Conservation (phyloP, 2,888 invertebrate species). For the Amitus sp. region DNA sequence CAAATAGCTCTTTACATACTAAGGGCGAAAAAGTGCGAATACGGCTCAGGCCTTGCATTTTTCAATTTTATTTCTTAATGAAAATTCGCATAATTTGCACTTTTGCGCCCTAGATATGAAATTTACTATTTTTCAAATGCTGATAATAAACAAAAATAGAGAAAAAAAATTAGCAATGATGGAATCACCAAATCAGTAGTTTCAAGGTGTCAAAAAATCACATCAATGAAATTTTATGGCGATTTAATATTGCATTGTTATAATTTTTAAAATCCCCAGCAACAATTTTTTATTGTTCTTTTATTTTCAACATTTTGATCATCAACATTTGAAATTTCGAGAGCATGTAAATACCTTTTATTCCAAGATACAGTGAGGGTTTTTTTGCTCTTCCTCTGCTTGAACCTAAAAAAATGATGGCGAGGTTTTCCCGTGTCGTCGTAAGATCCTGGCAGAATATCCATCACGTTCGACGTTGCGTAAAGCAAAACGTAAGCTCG, state of each 20-base stretch:
- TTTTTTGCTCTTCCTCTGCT: constrained; percentile 58
- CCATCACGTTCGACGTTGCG: constrained; percentile 57
- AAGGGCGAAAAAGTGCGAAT: too few species aligned
- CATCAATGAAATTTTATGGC: too few species aligned
- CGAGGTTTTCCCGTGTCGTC: constrained; percentile 47
- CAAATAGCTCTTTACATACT: too few species aligned
- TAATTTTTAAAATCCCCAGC: not conserved
- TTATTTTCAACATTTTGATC: not conserved
- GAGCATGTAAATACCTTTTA: constrained; percentile 51
- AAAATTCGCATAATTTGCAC: too few species aligned
- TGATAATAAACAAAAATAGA: too few species aligned
- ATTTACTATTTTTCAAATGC: too few species aligned
- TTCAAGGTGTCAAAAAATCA: too few species aligned
- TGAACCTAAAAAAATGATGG: constrained; percentile 56
- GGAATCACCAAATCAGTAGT: too few species aligned
- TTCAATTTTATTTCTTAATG: too few species aligned
- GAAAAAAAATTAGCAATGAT: too few species aligned
- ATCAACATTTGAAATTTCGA: not conserved
- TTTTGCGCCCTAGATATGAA: too few species aligned
- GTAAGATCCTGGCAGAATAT: constrained; percentile 50
- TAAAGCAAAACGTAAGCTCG: constrained; percentile 61
- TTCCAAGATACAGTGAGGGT: constrained; percentile 62
- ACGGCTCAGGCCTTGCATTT: too few species aligned
- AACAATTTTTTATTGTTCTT: not conserved
- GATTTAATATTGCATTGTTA: not conserved